Base-by-base conservation (phyloP, 2,797 vertebrate genomes). In the Microtus obscurus region DNA sequence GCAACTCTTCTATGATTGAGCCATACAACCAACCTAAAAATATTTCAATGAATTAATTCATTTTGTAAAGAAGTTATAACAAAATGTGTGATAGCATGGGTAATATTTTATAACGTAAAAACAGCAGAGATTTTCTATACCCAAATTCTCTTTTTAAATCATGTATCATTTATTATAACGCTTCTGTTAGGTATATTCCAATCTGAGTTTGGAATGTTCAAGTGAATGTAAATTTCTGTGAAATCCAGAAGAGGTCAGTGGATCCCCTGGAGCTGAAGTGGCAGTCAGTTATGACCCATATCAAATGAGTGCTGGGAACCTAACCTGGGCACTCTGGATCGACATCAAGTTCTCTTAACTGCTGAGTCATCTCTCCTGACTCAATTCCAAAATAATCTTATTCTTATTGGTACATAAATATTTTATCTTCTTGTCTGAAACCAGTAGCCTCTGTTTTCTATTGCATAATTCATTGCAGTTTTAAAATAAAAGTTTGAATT, bases 401-500 rank as follows among this genome's bases (percentile, higher is more conserved):
- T 56, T 56, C 19, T 56, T 82, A n/a, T 65, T 88, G 73, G 65
- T 51, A 8, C 1, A 43, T 43, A 89, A 92, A 79, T 37, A 82
- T 69, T 85, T 86, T 48, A 77, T 63, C 5, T 79, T 81, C 86
- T 89, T 93, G 1, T 69, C 45, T 53, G 51, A 94, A 95, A 77
- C 67, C 59, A 53, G 8, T 87, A 5, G 10, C 16, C 2, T 91
- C 11, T 77, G 27, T 91, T 96, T 83, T 73, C 59, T 90, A 13
- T 78, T 87, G 6, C 16, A 19, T 73, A 45, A 82, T 87, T 95
- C 37, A 23, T 85, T 93, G 12, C 9, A 77, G 12, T 89, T 94
- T 95, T 95, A 34, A 89, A 90, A 67, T 87, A 74, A 89, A 27
- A 0, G 34, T 82, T 89, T 83, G 31, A 45, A 51, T 43, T 95